Evolutionary conservation across 23 tunicate species (phyloP).

Genomic region (Trididemnum nubilum): DNA sequence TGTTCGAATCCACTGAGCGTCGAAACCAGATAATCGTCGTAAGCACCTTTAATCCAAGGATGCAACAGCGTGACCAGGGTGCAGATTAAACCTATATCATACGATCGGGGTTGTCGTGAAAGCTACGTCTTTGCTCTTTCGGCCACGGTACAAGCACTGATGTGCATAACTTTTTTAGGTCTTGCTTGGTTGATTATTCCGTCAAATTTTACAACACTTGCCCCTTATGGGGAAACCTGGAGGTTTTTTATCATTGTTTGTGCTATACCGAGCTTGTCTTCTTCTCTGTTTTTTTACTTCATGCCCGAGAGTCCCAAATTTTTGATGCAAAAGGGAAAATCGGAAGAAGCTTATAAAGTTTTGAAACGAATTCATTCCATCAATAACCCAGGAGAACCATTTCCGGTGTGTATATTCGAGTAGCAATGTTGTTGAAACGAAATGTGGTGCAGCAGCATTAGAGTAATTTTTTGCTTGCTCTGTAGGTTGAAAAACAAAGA

Average conservation of each 20-base stretch:
- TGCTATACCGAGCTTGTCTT: slow-evolving; percentile 72
- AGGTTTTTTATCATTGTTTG: slow-evolving; percentile 71
- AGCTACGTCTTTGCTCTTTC: no score
- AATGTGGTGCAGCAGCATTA: no score
- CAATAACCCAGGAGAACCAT: slow-evolving; percentile 39
- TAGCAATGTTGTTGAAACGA: background rate
- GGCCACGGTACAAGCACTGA: no score
- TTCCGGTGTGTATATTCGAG: slow-evolving; percentile 19
- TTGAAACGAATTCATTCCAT: slow-evolving; percentile 33
- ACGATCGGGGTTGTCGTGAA: no score
- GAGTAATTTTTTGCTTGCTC: no score
- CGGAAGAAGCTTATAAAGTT: slow-evolving; percentile 42
- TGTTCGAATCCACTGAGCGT: no score
- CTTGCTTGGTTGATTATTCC: slow-evolving; percentile 64
- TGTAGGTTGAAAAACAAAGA: no score
- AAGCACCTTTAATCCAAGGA: no score
- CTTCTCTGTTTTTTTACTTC: slow-evolving; percentile 57
- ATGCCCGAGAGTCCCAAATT: slow-evolving; percentile 92
- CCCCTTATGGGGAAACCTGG: slow-evolving; percentile 79
- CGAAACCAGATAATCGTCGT: no score
- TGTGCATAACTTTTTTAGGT: slow-evolving; percentile 38
- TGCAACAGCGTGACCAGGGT: no score
- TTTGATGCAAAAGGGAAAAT: slow-evolving; percentile 48
- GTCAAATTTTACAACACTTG: slow-evolving; percentile 4
- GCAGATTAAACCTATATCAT: no score